Percentiles rank a stretch among this genome's conserved stretches.
Evolutionary conservation across 92 coral and sea anemone species (phyloP).

Genomic region (Epizoanthus rinbou): DNA sequence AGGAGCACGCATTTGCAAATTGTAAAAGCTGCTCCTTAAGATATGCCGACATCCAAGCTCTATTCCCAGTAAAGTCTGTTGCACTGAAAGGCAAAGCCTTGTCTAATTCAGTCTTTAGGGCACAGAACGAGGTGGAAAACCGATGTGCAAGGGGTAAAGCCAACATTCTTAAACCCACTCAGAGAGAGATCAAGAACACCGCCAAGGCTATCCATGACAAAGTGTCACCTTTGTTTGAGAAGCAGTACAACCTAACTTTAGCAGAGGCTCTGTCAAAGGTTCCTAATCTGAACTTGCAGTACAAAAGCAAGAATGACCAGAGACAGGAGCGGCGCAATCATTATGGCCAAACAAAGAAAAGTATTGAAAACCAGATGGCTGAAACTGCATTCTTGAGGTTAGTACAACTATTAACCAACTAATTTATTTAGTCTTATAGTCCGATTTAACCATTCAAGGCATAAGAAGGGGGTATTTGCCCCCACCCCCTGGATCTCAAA

Average conservation of each 20-base stretch:
- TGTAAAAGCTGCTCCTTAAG: constrained; percentile 62
- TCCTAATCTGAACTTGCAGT: constrained; percentile 38
- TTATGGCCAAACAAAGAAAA: constrained; percentile 48
- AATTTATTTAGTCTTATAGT: no score
- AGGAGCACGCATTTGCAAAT: constrained; percentile 56
- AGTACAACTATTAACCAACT: neutral
- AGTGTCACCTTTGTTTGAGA: constrained; percentile 41
- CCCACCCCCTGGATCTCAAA: no score
- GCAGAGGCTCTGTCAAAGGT: constrained; percentile 60
- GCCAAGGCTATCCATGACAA: constrained; percentile 55
- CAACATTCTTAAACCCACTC: no score
- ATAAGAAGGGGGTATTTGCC: no score
- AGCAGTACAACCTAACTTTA: constrained; percentile 31
- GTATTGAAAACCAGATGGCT: constrained; percentile 58
- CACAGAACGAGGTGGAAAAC: constrained; percentile 16
- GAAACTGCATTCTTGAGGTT: constrained; percentile 68
- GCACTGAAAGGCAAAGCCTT: constrained; percentile 52
- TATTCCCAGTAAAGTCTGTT: constrained; percentile 54
- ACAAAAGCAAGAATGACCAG: constrained; percentile 41
- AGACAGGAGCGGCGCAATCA: constrained; percentile 44
- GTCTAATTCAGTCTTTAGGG: constrained; percentile 46
- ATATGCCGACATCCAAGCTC: constrained; percentile 44
- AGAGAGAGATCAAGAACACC: constrained; percentile 30
- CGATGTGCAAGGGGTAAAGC: neutral
- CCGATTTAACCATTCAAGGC: no score